Evolutionary conservation across 2,888 invertebrate species (phyloP).

Genomic region (Coremacera marginata): DNA sequence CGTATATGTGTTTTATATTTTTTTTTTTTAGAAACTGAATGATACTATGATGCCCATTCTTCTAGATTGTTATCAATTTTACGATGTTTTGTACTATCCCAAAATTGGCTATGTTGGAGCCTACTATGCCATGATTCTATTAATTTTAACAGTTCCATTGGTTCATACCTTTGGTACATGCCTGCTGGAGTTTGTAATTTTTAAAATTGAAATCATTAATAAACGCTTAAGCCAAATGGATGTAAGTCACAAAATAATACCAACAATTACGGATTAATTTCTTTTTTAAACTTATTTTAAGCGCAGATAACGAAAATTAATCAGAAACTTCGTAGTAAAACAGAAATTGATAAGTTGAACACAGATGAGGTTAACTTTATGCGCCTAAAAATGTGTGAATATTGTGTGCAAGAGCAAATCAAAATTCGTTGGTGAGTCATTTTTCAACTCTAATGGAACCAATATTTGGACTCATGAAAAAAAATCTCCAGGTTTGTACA

Average conservation of each 20-base stretch:
- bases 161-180: slow-evolving; percentile 63
- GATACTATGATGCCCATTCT: too few relatives aligned
- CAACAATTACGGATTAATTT: background rate
- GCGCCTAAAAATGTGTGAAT: slow-evolving; percentile 52
- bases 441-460: too few relatives aligned
- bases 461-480: too few relatives aligned
- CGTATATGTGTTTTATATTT: too few relatives aligned
- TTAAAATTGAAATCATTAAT: slow-evolving; percentile 53
- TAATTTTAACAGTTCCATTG: slow-evolving; percentile 55
- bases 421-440: slow-evolving; percentile 54
- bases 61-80: too few relatives aligned
- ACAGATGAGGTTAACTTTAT: slow-evolving; percentile 43
- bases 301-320: too few relatives aligned
- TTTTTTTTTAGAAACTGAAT: too few relatives aligned
- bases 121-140: slow-evolving; percentile 54
- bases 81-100: slow-evolving; percentile 55
- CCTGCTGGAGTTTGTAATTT: slow-evolving; percentile 59
- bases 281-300: too few relatives aligned
- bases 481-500: slow-evolving; percentile 44
- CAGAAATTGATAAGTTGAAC: background rate
- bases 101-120: slow-evolving; percentile 56
- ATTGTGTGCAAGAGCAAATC: too few relatives aligned
- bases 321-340: too few relatives aligned
- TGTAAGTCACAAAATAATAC: slow-evolving; percentile 49
- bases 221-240: slow-evolving; percentile 56